Evolutionary conservation across 2,797 vertebrate genomes (phyloP), one percentile per base, ranked within the genome.

Genomic region (Galago senegalensis): DNA sequence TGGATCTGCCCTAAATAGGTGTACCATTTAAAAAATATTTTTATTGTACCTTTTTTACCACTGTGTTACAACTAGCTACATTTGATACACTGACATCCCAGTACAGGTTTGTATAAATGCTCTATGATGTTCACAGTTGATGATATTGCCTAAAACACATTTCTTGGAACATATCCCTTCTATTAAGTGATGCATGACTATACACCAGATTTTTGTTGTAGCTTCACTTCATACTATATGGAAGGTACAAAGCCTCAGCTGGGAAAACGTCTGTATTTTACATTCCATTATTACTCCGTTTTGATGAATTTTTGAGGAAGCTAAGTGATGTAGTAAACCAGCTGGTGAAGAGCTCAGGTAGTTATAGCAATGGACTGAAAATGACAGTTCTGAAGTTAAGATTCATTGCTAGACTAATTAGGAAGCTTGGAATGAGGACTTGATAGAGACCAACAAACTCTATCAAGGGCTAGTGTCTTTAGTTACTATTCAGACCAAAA

Each of bases 401-500:
- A 76, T 29, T 92, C 60, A 77, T 34, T 43, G 72, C 23, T 21
- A 29, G 27, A n/a, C 5, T 37, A 31, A 87, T 58, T 96, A 84
- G 93, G 43, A 93, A 37, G 37, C 87, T 79, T 49, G 10, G 96
- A 69, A 75, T 58, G 60, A 93, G 61, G 56, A 46, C 56, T 3
- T 40, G 70, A 67, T 0, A 89, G 46, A 79, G 53, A 94, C 10
- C 72, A 88, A 75, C 49, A 85, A 86, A 93, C 37, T 73, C 86
- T 46, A 37, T n/a, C n/a, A 63, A 83, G 37, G 23, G 53, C n/a
- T 27, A 5, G 14, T 46, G 37, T 67, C 31, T 3, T 70, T 82
- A 87, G 77, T 72, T 88, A 91, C 53, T 61, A 69, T 79, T 87
- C 46, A 80, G 93, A 96, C 91, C 96, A 81, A 97, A 95, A 97